Evolutionary conservation across 2,113 vertebrate genomes (phyloP).

Genomic region (Anhinga anhinga): DNA sequence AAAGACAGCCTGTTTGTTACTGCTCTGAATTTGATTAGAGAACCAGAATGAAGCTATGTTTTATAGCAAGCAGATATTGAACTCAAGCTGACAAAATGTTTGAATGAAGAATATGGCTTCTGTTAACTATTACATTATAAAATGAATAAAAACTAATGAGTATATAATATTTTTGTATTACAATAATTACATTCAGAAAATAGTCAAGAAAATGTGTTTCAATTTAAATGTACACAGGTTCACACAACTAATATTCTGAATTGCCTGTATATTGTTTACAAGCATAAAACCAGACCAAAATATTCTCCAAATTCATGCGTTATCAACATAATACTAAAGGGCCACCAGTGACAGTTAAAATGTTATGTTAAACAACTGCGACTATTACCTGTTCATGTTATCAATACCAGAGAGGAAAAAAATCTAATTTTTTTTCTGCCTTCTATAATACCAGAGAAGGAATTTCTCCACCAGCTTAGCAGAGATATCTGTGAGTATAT

Average conservation of each 20-base stretch:
- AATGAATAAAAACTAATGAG: background rate
- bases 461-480: background rate
- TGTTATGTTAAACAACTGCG: background rate
- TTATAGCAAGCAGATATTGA: slow-evolving; percentile 57
- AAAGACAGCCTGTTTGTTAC: slow-evolving; percentile 40
- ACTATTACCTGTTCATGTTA: background rate
- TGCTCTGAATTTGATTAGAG: slow-evolving; percentile 47
- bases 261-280: background rate
- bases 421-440: background rate
- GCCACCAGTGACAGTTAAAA: background rate
- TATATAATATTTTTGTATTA: background rate
- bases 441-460: background rate
- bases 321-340: background rate
- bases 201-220: background rate
- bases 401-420: background rate
- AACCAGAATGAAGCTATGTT: slow-evolving; percentile 5
- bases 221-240: background rate
- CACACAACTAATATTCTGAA: background rate
- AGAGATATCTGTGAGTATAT: background rate
- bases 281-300: background rate
- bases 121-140: background rate
- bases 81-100: slow-evolving; percentile 26
- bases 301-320: background rate
- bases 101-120: slow-evolving; percentile 25
- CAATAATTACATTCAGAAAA: background rate